phyloP scores from a whole-genome alignment of 2,888 invertebrate genomes.

The Agrotis exclamationis region DNA sequence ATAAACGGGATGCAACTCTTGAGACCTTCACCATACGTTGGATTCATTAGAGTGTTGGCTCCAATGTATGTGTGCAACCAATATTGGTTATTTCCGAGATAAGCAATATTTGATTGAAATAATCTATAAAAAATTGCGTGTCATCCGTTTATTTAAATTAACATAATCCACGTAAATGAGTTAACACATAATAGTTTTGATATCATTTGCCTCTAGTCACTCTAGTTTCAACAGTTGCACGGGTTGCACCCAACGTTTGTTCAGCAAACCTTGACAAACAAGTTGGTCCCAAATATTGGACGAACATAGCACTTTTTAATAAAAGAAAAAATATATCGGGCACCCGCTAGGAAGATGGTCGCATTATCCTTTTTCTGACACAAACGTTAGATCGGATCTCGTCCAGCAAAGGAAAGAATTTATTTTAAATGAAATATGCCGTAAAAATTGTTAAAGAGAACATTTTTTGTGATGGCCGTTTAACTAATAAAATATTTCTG shows the following conservation, averaged over 20 bases:
- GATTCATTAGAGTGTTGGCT: neutral
- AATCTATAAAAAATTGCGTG: too few relatives aligned
- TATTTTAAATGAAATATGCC: conserved; percentile 82
- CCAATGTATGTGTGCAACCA: too few relatives aligned
- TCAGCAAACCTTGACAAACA: conserved; percentile 11
- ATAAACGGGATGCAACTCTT: conserved; percentile 68
- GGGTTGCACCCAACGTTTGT: too few relatives aligned
- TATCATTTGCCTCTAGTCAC: too few relatives aligned
- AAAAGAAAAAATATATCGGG: conserved; percentile 75
- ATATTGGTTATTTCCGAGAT: too few relatives aligned
- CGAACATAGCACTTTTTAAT: conserved; percentile 39
- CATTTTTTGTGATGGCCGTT: conserved; percentile 83
- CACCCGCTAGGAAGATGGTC: conserved; percentile 85
- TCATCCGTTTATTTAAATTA: too few relatives aligned
- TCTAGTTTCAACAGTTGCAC: too few relatives aligned
- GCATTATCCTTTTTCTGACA: conserved; percentile 88
- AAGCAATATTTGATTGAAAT: too few relatives aligned
- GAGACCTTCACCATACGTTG: conserved; percentile 31
- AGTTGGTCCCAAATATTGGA: conserved; percentile 47
- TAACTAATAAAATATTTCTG: conserved; percentile 87
- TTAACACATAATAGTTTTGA: too few relatives aligned
- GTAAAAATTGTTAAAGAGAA: conserved; percentile 86
- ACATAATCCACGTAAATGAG: too few relatives aligned
- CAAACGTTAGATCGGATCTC: conserved; percentile 88
- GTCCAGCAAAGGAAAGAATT: conserved; percentile 77